Base-by-base conservation (phyloP, 1,140 invertebrate genomes). In the Ephestia elutella region DNA sequence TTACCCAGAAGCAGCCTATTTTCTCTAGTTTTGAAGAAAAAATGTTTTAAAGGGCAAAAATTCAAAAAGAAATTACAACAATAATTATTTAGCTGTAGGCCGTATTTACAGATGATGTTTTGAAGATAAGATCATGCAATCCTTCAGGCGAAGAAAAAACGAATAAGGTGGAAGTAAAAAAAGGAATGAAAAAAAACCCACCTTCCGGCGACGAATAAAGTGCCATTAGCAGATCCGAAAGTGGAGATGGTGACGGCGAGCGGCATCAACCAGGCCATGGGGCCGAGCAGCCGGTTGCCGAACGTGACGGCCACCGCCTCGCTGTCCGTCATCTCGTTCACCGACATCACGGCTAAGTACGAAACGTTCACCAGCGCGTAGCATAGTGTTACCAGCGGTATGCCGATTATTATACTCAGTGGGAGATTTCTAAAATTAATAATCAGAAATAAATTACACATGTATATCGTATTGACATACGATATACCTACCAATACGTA, bases 341-440 rank as follows among this genome's bases (percentile, higher is more conserved):
- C 94, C 53, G 96, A 97, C 93, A 99, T 97, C 18, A 97, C 98
- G 3, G 98, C 96, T 83, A 99, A 90, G 84, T 99, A 99, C 8
- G 98, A 97, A 56, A 99, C 91, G 85, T 99, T 99, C 70, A 99
- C 96, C 49, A 99, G 90, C 5, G 97, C 94, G 87, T 99, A 99
- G 80, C 98, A 98, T 10, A 98, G 83, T 0, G 98, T 99, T 17
- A 99, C 97, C 70, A 99, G 89, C 13, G 97, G 96, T 80, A 98
- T 98, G 0, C 97, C 98, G 73, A 99, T 98, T 80, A 97, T 95
- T 60, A 99, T 99, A 19, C 98, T 97, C 56, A 95, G 92, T 5
- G 98, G 98, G 51, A 99, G 91, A 88, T 99, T 99, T 82, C 95
- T 97, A 84, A 30, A 79, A 70, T 19, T 44, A 49, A 32, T 32